These are phyloP conservation scores for Cephus sareptanus DNA, from an alignment of 2,888 invertebrate genomes.

Conservation along the genomic window DNA sequence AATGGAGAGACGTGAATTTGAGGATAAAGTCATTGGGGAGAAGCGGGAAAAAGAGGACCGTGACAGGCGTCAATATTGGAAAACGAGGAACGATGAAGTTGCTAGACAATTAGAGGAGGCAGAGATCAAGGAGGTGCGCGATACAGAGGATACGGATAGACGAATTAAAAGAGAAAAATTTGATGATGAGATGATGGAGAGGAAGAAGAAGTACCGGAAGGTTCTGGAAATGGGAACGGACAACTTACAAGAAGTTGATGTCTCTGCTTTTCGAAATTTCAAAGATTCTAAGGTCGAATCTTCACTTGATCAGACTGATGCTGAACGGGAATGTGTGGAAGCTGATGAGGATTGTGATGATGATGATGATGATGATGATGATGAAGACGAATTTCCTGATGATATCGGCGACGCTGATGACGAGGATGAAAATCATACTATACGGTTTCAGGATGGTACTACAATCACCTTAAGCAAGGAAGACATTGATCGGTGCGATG, in stretches of 20 bases:
- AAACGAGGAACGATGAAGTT: constrained; percentile 16
- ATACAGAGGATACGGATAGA: constrained; percentile 15
- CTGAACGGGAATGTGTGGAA: constrained; percentile 14
- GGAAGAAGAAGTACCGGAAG: constrained; percentile 15
- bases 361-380: constrained; percentile 15
- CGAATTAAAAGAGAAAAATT: constrained; percentile 6
- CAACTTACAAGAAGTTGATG: constrained; percentile 11
- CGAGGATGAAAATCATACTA: constrained; percentile 25
- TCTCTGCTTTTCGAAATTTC: constrained; percentile 35
- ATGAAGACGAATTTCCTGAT: constrained; percentile 12
- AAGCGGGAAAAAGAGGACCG: constrained; percentile 21
- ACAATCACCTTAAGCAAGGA: constrained; percentile 24
- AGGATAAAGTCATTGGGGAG: constrained; percentile 18
- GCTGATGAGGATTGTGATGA: constrained; percentile 13
- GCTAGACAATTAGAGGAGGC: constrained; percentile 13
- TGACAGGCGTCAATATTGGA: constrained; percentile 15
- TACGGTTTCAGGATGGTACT: constrained; percentile 31
- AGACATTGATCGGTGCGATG: constrained; percentile 24
- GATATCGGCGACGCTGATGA: constrained; percentile 24
- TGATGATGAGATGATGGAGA: constrained; percentile 11
- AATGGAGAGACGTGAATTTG: constrained; percentile 16
- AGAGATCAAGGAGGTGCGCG: constrained; percentile 13
- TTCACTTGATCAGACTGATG: not conserved
- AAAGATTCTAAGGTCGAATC: constrained; percentile 1
- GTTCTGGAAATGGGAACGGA: constrained; percentile 16